Conservation (phyloP, 2,113 vertebrate species). For the Pelodiscus sinensis region DNA sequence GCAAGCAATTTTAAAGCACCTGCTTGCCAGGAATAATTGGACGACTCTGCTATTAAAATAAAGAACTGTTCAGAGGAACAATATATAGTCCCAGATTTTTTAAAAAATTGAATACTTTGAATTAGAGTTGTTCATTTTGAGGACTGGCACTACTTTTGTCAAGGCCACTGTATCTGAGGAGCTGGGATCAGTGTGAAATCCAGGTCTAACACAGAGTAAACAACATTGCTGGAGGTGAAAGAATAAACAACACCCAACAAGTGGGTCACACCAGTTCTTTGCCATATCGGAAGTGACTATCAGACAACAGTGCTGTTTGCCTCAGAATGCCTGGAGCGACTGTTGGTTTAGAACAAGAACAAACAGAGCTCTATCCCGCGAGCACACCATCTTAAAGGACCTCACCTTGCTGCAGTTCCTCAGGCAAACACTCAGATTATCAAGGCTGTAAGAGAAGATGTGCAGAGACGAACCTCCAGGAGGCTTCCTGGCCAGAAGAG, state of each 20-base stretch:
- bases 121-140: neutral
- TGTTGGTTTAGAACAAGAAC: slow-evolving; percentile 29
- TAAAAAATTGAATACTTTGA: neutral
- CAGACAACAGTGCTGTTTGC: neutral
- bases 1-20: neutral
- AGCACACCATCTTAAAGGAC: neutral
- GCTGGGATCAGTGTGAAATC: neutral
- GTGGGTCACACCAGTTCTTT: neutral
- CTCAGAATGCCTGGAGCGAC: slow-evolving; percentile 7
- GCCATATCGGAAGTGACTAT: neutral
- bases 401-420: neutral
- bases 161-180: neutral
- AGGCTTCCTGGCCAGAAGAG: slow-evolving; percentile 5
- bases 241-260: slow-evolving; percentile 13
- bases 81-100: neutral
- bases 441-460: slow-evolving; percentile 25
- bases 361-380: slow-evolving; percentile 5
- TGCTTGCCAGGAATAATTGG: neutral
- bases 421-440: slow-evolving; percentile 7
- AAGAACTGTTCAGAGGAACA: neutral
- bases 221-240: slow-evolving; percentile 22
- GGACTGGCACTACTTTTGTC: neutral
- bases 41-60: neutral
- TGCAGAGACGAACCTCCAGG: neutral
- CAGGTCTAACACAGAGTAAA: neutral